Evolutionary conservation across 2,113 vertebrate species (phyloP).

Genomic region (Anguilla japonica): DNA sequence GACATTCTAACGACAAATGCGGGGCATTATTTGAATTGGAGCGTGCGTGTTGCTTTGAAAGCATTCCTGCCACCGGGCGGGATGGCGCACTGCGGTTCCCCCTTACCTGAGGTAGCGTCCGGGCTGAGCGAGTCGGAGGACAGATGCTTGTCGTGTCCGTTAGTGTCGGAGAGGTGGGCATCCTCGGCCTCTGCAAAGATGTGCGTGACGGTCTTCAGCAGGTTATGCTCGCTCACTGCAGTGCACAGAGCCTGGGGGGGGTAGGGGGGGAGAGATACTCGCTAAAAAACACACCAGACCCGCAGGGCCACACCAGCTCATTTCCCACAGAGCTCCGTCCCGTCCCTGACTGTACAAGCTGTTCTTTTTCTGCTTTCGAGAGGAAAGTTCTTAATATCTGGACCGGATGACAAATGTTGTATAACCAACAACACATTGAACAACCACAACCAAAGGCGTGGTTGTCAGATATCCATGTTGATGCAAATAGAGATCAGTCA

Average conservation of each 20-base stretch:
- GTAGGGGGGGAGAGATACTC: neutral
- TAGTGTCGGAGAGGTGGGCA: slow-evolving; percentile 51
- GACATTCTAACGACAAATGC: neutral
- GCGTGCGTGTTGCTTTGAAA: neutral
- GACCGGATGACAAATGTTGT: neutral
- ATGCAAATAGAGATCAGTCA: neutral
- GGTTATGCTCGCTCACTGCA: slow-evolving; percentile 82
- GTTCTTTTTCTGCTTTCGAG: neutral
- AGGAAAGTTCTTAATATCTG: neutral
- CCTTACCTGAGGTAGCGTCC: slow-evolving; percentile 43
- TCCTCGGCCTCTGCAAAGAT: slow-evolving; percentile 82
- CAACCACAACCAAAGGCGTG: neutral
- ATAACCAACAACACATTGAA: neutral
- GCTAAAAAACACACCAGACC: slow-evolving; percentile 34
- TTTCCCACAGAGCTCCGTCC: slow-evolving; percentile 12
- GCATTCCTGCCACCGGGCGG: neutral
- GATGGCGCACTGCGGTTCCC: neutral
- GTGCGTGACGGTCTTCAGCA: slow-evolving; percentile 86
- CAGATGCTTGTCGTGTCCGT: slow-evolving; percentile 37
- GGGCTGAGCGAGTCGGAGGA: slow-evolving; percentile 35
- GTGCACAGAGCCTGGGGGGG: slow-evolving; percentile 76
- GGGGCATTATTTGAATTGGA: neutral
- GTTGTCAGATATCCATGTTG: neutral
- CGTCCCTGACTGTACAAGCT: neutral
- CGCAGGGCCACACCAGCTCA: slow-evolving; percentile 20